Base-by-base conservation (phyloP, 2,888 invertebrate species). In the Penaeus monodon region DNA sequence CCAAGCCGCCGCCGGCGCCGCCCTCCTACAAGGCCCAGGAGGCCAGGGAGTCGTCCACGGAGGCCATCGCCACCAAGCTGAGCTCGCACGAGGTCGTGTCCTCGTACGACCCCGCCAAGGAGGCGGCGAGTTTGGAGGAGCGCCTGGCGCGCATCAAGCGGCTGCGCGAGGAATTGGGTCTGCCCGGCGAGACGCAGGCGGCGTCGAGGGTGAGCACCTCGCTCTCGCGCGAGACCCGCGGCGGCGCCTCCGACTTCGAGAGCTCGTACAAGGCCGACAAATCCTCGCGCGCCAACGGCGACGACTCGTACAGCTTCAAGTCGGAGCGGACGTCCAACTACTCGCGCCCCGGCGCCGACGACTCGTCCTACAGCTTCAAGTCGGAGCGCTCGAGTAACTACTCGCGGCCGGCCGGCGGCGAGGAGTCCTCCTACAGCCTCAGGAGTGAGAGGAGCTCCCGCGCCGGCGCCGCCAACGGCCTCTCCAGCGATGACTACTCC, bases 161-260 rank as follows among this genome's bases (percentile, higher is more conserved):
- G 57, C 70, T 89, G 74, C 80, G 86, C 44, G 88, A 86, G 27
- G 88, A 86, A 24, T 66, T 89, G 22, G 88, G 88, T 27, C 84
- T 89, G 27, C 89, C 89, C 7, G 24, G 81, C 29, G 89, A 89
- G 33, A 33, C 76, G 17, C 27, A 57, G 57, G 24, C 29, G 38
- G 17, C 76, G 29, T 38, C 27, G 22, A 57, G 68, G 12, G 68
- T 57, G 22, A 65, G 76, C 33, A 44, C 76, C 68, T 49, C 73
- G 29, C 29, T 73, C 57, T 27, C 68, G 29, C 44, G 44, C 20
- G 73, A 57, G 57, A 57, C 17, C 57, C 57, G 57, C 57, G 57
- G 38, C 64, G 80, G 79, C 33, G 44, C 64, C n/a, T 44, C 63
- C 68, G 68, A 74, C 29, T 74, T 57, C 57, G 65, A 57, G 57